Conservation (phyloP, 2,797 vertebrate genomes). For the Miichthys miiuy region DNA sequence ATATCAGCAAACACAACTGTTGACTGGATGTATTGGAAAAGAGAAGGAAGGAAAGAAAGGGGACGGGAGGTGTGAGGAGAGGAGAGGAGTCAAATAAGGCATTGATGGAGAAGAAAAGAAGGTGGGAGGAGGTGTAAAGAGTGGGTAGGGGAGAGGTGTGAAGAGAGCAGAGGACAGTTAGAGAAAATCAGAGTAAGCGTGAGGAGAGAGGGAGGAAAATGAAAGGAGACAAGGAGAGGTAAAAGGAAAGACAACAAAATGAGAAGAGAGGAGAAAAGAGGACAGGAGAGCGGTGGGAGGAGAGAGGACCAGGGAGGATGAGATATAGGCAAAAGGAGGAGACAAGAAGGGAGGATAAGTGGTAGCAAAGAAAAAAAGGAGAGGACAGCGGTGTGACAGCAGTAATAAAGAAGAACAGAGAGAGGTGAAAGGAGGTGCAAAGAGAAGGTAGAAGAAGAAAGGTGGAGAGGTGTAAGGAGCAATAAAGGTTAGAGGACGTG, state of each 20-base stretch:
- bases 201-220: not conserved
- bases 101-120: not conserved
- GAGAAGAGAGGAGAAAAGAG: not conserved
- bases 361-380: not conserved
- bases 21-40: slow-evolving; percentile 12
- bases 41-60: not conserved
- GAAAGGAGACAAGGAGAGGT: not conserved
- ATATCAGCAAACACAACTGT: slow-evolving; percentile 44
- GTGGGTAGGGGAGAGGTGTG: not conserved
- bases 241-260: too few species aligned
- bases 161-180: not conserved
- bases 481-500: not conserved
- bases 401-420: not conserved
- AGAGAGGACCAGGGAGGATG: not conserved
- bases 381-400: not conserved
- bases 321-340: not conserved
- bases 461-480: not conserved
- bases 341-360: not conserved
- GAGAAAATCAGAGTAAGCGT: not conserved
- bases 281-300: too few species aligned
- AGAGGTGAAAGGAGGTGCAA: not conserved
- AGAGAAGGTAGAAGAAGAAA: not conserved
- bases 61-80: not conserved
- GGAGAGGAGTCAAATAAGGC: not conserved
- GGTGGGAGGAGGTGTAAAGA: not conserved